phyloP scores from a whole-genome alignment of 2,113 vertebrate genomes.

The Boleophthalmus pectinirostris region DNA sequence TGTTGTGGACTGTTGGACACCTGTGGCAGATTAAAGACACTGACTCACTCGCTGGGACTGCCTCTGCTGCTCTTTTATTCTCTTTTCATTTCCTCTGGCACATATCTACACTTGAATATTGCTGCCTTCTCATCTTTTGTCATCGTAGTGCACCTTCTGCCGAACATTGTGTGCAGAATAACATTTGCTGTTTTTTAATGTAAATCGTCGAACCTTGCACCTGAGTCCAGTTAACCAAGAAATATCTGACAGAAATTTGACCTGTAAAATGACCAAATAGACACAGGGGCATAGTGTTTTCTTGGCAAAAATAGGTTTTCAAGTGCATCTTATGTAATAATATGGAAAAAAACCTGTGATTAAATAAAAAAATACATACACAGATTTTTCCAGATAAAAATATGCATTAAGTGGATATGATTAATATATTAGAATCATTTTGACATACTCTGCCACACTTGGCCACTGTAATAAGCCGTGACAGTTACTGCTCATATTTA shows the following conservation, averaged over 20 bases:
- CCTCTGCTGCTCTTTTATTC: constrained; percentile 38
- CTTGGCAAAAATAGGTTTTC: too few relatives aligned
- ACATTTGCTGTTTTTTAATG: neutral
- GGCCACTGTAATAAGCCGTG: too few relatives aligned
- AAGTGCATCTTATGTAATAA: too few relatives aligned
- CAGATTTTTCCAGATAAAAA: too few relatives aligned
- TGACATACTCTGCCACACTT: too few relatives aligned
- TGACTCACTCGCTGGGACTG: constrained; percentile 40
- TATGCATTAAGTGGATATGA: too few relatives aligned
- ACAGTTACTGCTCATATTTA: too few relatives aligned
- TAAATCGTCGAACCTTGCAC: neutral
- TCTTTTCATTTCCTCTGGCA: constrained; percentile 35
- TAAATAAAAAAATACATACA: too few relatives aligned
- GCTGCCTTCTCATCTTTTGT: constrained; percentile 45
- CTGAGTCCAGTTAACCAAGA: neutral
- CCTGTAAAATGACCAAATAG: neutral
- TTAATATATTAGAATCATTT: too few relatives aligned
- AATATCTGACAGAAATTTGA: neutral
- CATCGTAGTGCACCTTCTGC: constrained; percentile 11
- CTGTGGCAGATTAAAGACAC: constrained; percentile 61
- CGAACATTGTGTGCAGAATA: neutral
- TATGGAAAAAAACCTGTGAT: too few relatives aligned
- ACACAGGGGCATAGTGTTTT: too few relatives aligned
- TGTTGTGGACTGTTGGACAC: constrained; percentile 53
- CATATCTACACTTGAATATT: constrained; percentile 26